Base-by-base conservation (phyloP, 2,113 vertebrate species). In the Odontophorus gujanensis region DNA sequence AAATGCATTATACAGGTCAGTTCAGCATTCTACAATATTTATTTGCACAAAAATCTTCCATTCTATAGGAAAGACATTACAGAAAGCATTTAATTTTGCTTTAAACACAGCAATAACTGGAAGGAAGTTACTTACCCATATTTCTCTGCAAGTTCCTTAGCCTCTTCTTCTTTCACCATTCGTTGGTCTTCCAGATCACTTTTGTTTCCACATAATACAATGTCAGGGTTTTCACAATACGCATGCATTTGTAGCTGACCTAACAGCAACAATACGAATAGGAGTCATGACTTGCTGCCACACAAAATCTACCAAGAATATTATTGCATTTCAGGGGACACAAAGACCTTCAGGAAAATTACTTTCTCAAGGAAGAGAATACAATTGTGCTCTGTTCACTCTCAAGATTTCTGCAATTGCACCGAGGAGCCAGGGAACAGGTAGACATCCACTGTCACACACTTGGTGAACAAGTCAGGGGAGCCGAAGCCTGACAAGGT, bases 201-300 rank as follows among this genome's bases (percentile, higher is more conserved):
- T 96, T 99, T 99, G 97, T 99, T 99, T 50, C 99, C 99, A 93
- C 99, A 99, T 42, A 99, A 93, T 22, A 99, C 98, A 28, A 99
- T 98, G 78, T 99, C 99, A 18, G 99, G 99, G 96, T 98, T 99
- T 96, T 99, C 99, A 82, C 99, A 99, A 94, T 99, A 99, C 0
- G 99, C 99, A 2, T 99, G 99, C 93, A 98, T 98, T 96, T 99
- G 99, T 80, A 99, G 96, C 97, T 99, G 99, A 97, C 98, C 99
- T 99, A 93, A 36, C 51, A 91, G 93, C 38, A 92, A 47, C 67
- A 74, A 77, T 20, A 76, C 0, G 22, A 87, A 72, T 13, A 90
- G 21, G 22, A 30, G 45, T 93, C 93, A 88, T 12, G 67, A 69
- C 34, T 48, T 77, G 59, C 2, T n/a, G n/a, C 67, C 63, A 63